Percentiles rank a stretch among this genome's conserved stretches.
Conservation (phyloP, 2,797 vertebrate species). For the Aythya fuligula region DNA sequence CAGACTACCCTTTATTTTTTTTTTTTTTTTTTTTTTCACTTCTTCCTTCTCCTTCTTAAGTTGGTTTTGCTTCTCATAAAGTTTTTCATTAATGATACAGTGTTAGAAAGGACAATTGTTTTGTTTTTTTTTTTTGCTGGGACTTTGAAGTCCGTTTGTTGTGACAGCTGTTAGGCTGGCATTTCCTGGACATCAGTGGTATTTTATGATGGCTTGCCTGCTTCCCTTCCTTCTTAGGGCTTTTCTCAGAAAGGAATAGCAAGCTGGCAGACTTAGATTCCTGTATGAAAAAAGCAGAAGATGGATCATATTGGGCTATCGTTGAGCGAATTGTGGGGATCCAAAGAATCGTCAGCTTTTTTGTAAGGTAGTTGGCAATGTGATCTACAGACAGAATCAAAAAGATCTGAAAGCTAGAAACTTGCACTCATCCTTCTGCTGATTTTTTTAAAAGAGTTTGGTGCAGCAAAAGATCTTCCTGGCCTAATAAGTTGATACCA, state of each 20-base stretch:
- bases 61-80: constrained; percentile 61
- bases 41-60: neutral
- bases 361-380: neutral
- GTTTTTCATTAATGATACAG: constrained; percentile 70
- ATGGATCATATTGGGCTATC: neutral
- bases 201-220: constrained; percentile 70
- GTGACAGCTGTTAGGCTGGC: constrained; percentile 80
- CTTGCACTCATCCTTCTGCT: neutral
- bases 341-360: constrained; percentile 43
- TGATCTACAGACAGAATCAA: constrained; percentile 22
- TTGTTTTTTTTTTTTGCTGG: constrained; percentile 58
- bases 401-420: neutral
- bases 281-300: constrained; percentile 40
- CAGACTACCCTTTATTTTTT: neutral
- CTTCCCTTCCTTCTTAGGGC: constrained; percentile 71
- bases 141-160: constrained; percentile 77
- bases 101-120: constrained; percentile 58
- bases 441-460: neutral
- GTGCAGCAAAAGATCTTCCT: constrained; percentile 13
- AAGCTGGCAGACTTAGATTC: constrained; percentile 45
- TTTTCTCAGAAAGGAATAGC: constrained; percentile 58
- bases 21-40: neutral
- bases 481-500: constrained; percentile 12
- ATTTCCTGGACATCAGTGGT: constrained; percentile 77
- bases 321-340: neutral